These are phyloP conservation scores for Craterocephalus amniculus DNA, from an alignment of 2,797 vertebrate species.

Conservation along the genomic window DNA sequence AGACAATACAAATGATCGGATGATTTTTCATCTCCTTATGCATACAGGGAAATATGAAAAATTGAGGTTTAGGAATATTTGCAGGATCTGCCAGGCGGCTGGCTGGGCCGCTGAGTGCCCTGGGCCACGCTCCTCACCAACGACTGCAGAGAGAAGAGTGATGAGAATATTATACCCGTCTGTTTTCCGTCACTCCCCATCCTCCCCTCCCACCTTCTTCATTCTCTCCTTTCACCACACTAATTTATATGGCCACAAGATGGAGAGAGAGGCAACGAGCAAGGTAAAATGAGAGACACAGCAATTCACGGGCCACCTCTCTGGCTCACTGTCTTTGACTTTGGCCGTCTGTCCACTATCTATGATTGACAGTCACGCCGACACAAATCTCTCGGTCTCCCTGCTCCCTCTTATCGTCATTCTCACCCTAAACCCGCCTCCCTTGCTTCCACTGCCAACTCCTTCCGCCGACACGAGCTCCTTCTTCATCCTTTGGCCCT, in stretches of 20 bases:
- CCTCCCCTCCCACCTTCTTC: constrained; percentile 79
- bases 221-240: constrained; percentile 84
- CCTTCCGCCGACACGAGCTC: constrained; percentile 8
- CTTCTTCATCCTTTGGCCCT: constrained; percentile 49
- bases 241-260: constrained; percentile 94
- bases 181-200: constrained; percentile 90
- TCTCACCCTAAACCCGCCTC: constrained; percentile 36
- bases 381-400: constrained; percentile 90
- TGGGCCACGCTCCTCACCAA: constrained; percentile 90
- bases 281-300: constrained; percentile 78
- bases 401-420: constrained; percentile 87
- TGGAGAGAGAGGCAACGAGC: constrained; percentile 80
- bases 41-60: constrained; percentile 99
- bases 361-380: constrained; percentile 93
- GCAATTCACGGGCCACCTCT: constrained; percentile 26
- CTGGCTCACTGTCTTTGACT: constrained; percentile 71
- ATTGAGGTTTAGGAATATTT: constrained; percentile 98
- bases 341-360: constrained; percentile 52
- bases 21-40: constrained; percentile 99
- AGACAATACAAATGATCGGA: constrained; percentile 99
- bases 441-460: constrained; percentile 26
- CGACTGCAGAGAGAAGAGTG: constrained; percentile 93
- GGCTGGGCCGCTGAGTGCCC: constrained; percentile 93
- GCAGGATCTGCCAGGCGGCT: constrained; percentile 89
- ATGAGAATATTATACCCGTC: constrained; percentile 99